Conservation (phyloP, 2,797 vertebrate species). For the Alca torda region DNA sequence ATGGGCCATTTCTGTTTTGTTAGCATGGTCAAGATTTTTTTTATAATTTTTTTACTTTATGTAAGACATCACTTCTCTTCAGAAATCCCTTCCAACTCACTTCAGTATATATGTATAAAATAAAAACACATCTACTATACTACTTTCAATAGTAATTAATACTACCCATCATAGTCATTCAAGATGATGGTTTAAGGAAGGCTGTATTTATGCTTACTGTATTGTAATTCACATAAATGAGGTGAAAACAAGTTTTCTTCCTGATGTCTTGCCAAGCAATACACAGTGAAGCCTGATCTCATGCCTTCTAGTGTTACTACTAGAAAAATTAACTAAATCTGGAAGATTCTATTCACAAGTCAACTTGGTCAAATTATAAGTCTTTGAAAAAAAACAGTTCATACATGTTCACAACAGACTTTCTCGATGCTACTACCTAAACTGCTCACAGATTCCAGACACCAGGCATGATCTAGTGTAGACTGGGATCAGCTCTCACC, state of each 20-base stretch:
- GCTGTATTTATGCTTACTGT: background rate
- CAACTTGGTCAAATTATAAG: background rate
- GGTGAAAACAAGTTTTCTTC: background rate
- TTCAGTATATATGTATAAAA: background rate
- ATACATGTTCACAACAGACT: background rate
- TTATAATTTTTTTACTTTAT: background rate
- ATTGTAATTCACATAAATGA: background rate
- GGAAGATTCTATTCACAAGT: background rate
- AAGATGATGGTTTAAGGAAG: background rate
- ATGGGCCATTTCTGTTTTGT: background rate
- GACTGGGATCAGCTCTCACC: background rate
- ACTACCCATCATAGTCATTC: background rate
- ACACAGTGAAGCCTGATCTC: background rate
- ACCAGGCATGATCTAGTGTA: background rate
- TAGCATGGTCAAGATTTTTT: background rate
- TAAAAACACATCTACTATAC: background rate
- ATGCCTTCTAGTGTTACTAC: background rate
- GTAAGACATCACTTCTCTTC: background rate
- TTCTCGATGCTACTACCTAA: background rate
- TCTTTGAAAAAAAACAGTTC: background rate
- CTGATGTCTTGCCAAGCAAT: background rate
- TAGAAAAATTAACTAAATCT: background rate
- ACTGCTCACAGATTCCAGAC: background rate
- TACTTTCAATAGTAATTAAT: background rate
- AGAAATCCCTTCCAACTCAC: background rate